Percentiles rank a stretch among this genome's conserved stretches.
These are phyloP conservation scores for Hecatera dysodea DNA, from an alignment of 2,888 invertebrate genomes.

Conservation along the genomic window DNA sequence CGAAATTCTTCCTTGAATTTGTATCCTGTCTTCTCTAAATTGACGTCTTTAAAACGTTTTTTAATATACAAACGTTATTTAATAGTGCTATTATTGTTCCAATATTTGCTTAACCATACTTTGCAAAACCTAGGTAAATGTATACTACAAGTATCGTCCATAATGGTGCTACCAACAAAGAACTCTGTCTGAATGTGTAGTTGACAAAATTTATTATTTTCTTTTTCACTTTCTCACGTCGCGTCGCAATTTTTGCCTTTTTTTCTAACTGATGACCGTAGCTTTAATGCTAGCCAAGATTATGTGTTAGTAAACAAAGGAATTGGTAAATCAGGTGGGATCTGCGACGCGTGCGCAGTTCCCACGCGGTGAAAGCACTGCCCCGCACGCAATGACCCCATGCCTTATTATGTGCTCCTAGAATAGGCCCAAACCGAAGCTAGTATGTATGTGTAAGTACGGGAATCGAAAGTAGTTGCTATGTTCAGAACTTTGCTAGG, in stretches of 20 bases:
- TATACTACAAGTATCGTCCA: neutral
- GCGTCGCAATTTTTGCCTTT: neutral
- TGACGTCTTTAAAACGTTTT: neutral
- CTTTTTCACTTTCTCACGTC: too few relatives aligned
- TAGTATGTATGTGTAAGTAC: neutral
- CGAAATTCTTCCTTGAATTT: slow-evolving; percentile 13
- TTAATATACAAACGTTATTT: neutral
- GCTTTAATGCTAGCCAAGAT: neutral
- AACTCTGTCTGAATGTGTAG: neutral
- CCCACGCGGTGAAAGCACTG: slow-evolving; percentile 69
- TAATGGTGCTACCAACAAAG: neutral
- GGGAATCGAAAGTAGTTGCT: slow-evolving; percentile 23
- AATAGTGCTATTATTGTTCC: neutral
- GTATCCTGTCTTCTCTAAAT: neutral
- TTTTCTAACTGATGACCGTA: neutral
- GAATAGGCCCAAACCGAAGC: slow-evolving; percentile 22
- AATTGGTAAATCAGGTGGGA: slow-evolving; percentile 55
- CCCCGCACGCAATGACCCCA: slow-evolving; percentile 62
- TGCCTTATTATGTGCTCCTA: slow-evolving; percentile 38
- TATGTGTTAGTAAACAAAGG: slow-evolving; percentile 28
- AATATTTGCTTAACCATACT: neutral
- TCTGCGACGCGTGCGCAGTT: slow-evolving; percentile 63
- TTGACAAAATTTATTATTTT: neutral
- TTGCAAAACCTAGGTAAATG: neutral
- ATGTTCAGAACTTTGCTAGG: neutral